Percentiles rank a stretch among this genome's conserved stretches.
These are phyloP conservation scores for Ericerus pela DNA, from an alignment of 1,140 invertebrate species.

Conservation along the genomic window DNA sequence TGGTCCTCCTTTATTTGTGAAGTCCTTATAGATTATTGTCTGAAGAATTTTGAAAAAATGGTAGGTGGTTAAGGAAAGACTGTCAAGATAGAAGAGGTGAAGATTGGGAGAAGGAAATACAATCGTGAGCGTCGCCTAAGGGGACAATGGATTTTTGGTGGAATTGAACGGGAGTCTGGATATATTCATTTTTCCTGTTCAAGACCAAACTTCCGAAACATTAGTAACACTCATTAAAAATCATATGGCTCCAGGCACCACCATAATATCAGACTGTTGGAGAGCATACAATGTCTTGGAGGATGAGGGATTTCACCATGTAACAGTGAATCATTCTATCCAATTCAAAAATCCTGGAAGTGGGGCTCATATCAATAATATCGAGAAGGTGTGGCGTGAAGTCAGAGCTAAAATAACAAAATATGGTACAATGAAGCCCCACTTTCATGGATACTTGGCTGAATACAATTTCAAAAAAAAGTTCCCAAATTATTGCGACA, in stretches of 20 bases:
- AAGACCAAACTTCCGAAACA: neutral
- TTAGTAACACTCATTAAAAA: slow-evolving; percentile 20
- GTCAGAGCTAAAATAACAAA: neutral
- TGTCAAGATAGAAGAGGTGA: neutral
- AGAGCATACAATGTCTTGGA: slow-evolving; percentile 19
- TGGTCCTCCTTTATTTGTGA: neutral
- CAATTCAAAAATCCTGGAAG: slow-evolving; percentile 21
- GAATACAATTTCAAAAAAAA: slow-evolving; percentile 9
- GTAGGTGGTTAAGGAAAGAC: too few relatives aligned
- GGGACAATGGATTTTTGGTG: slow-evolving; percentile 6
- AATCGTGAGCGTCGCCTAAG: neutral
- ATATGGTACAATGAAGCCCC: neutral
- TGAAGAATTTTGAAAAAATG: neutral
- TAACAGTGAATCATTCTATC: slow-evolving; percentile 20
- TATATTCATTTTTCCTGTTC: slow-evolving; percentile 1
- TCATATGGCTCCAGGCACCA: slow-evolving; percentile 24
- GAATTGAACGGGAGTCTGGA: neutral
- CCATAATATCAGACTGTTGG: slow-evolving; percentile 26
- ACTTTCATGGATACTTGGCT: slow-evolving; percentile 5
- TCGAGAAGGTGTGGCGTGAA: slow-evolving; percentile 16
- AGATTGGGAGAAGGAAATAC: slow-evolving; percentile 12
- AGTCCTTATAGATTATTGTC: neutral
- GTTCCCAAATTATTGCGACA: neutral
- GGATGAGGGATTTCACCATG: slow-evolving; percentile 16
- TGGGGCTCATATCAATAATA: slow-evolving; percentile 18